Evolutionary conservation across 30 jellyfish, hydroid and myxozoan genomes (phyloP), one percentile per base, ranked within the genome.

Genomic region (Rhopilema esculentum): DNA sequence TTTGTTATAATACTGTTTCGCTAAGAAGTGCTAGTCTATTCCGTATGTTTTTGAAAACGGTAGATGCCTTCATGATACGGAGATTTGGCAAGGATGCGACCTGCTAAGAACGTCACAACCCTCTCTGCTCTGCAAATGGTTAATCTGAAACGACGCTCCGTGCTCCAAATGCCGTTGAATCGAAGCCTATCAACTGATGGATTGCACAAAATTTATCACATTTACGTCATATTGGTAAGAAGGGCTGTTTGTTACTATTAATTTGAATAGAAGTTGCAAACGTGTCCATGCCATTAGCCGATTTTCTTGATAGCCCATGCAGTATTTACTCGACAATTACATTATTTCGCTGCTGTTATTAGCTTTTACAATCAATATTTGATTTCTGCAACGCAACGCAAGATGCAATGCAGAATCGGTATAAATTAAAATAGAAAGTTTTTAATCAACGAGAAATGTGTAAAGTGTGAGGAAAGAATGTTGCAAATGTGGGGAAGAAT

Each of bases 141-240:
- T 30, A 63, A 63, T 7, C 20, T 79, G 18, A 51, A 66, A 23
- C 70, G 33, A 31, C 57, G 31, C 78, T 19, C 62, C 1, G 89
- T 52, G 17, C 64, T 64, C 78, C 16, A 30, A 0, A 79, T 52
- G 17, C 79, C 48, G 12, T 67, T 69, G 25, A 79, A 66, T 62
- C 79, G 69, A 24, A 63, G 69, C 23, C 33, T 63, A 22, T 61
- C 89, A 16, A 27, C 62, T 19, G 89, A 63, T 12, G 70, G 53
- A 27, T 27, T 32, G 16, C 75, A 66, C 64, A 62, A 66, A 23
- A 31, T 79, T 1, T 79, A 66, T 32, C 70, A 62, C 66, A 66
- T 79, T 24, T 79, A 79, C 31, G 21, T 79, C 0, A 16, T 79
- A 16, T 20, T 79, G 89, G 89, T 79, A 32, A 79, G 89, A 48